Conservation (phyloP, 2,797 vertebrate genomes). For the Dryobates pubescens region DNA sequence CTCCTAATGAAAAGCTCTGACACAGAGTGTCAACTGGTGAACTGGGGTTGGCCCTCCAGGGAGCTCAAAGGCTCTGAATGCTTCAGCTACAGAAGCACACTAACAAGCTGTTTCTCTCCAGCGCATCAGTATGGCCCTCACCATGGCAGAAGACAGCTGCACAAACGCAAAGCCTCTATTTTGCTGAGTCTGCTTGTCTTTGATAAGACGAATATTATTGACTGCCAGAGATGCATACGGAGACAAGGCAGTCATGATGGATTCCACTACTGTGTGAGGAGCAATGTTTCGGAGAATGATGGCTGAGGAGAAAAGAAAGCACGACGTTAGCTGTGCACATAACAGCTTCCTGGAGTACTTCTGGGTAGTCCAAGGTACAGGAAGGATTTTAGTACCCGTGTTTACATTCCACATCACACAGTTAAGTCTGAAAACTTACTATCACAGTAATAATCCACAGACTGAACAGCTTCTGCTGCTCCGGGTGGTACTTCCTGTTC, state of each 20-base stretch:
- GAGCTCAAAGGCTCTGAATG: background rate
- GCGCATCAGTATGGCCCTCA: slow-evolving; percentile 66
- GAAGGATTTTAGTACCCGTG: background rate
- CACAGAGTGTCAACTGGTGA: background rate
- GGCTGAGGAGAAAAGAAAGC: slow-evolving; percentile 78
- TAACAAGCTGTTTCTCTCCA: background rate
- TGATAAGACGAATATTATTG: slow-evolving; percentile 98
- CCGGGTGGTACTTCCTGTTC: slow-evolving; percentile 85
- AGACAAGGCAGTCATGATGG: slow-evolving; percentile 92
- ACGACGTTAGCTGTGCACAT: background rate
- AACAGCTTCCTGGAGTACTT: background rate
- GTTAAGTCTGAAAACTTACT: slow-evolving; percentile 82
- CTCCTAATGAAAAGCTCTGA: background rate
- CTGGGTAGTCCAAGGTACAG: background rate
- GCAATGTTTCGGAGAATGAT: slow-evolving; percentile 98
- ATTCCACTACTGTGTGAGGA: slow-evolving; percentile 92
- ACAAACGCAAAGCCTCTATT: slow-evolving; percentile 98
- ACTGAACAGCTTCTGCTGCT: slow-evolving; percentile 87
- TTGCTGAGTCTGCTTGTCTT: slow-evolving; percentile 98
- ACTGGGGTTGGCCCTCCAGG: background rate
- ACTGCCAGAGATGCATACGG: slow-evolving; percentile 95
- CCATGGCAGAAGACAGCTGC: slow-evolving; percentile 96
- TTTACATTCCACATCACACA: background rate
- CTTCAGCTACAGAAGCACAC: background rate
- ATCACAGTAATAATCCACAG: slow-evolving; percentile 95